Evolutionary conservation across 2,797 vertebrate genomes (phyloP), one percentile per base, ranked within the genome.

Genomic region (Urosaurus nigricauda): DNA sequence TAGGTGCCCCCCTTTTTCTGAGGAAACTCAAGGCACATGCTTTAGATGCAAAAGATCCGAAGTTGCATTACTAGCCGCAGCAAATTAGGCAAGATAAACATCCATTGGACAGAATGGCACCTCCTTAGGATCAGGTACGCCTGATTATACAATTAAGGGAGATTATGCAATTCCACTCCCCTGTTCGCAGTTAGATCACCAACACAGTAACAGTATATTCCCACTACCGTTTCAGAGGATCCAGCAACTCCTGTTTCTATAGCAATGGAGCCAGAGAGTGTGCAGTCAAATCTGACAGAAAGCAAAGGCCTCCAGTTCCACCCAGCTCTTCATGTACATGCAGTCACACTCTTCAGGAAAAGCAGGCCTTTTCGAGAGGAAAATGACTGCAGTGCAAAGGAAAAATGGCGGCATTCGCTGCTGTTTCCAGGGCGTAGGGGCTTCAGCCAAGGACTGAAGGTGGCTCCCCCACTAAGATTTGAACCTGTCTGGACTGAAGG

Each of bases 201-300:
- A 32, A 6, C 32, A 29, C 17, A 32, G 14, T 70, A 16, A 73
- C 24, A 40, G 43, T 24, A 32, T 32, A 79, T 75, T 37, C 35
- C 84, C 79, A 47, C 17, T 29, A 43, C 24, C 58, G 63, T 58
- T 40, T 19, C 79, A 65, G 40, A 74, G 24, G 74, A 79, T 26
- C 14, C 53, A 65, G 65, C 47, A 79, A 77, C 4, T 43, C 74
- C 21, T 14, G 58, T 89, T 86, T 79, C 83, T 71, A 88, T 79
- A 86, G 83, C 78, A 75, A 86, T 53, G 12, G 70, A 77, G 53
- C 43, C n/a, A 75, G 88, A 65, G 43, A 32, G 24, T 21, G 32
- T 47, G 88, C 70, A 80, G 75, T 73, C 83, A 60, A 47, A 81
- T n/a, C 68, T 80, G 68, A 74, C 77, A 53, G 1, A n/a, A 86